Base-by-base conservation (phyloP, 1,140 invertebrate genomes). In the Drosophila fuyamai region DNA sequence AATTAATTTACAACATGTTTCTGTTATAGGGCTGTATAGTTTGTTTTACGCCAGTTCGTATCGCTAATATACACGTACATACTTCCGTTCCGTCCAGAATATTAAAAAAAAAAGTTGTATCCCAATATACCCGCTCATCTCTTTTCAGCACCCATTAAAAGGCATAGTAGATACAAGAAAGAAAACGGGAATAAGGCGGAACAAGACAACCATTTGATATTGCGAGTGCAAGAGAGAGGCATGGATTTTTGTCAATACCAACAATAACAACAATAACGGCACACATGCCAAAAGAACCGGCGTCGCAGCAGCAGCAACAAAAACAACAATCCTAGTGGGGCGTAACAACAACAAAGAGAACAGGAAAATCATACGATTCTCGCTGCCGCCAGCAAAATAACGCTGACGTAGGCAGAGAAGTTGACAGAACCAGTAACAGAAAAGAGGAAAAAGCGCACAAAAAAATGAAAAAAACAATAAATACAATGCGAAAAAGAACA, bases 351-450 rank as follows among this genome's bases (percentile, higher is more conserved):
- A 50, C 48, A 70, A 59, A 53, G 38, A 60, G 55, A 82, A 79
- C 66, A 79, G 76, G 83, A 88, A 88, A 88, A 88, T 88, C 83
- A 66, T 88, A 88, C 60, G 83, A 88, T 88, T 88, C 73, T 76
- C 59, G 82, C 76, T 82, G 74, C 75, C 59, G 58, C 51, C 23
- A 47, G 61, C 63, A 16, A 35, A 51, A 58, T 56, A 54, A 57
- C 61, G 74, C 46, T 50, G 60, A 78, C 70, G 75, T 76, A 58
- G 43, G 43, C 79, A 66, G 73, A 65, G 72, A 57, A 50, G 67
- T 32, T 40, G 77, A 29, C 76, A 43, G 51, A 35, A 59, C n/a
- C 68, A 82, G 71, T 68, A 71, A 76, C 72, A 83, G 76, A 59
- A 79, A 59, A 46, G n/a, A 57, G 16, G 50, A 62, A 71, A 41